phyloP scores from a whole-genome alignment of 2,113 vertebrate species.

The Psilopogon haemacephalus region DNA sequence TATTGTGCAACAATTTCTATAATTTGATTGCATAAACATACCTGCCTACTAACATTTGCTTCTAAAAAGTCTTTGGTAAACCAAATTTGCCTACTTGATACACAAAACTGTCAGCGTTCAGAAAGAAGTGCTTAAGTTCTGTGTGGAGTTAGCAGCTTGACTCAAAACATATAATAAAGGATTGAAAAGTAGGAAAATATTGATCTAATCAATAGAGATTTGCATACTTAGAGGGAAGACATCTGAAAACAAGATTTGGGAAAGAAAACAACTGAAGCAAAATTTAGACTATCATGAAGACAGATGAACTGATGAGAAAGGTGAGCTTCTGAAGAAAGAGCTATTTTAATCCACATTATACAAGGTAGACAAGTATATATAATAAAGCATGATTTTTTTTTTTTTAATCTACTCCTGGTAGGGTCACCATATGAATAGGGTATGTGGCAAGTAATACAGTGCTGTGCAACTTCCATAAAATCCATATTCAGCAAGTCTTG shows the following conservation, averaged over 20 bases:
- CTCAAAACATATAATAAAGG: not conserved
- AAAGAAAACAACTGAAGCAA: not conserved
- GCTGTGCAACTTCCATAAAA: slow-evolving; percentile 63
- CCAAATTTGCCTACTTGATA: not conserved
- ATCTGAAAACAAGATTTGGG: not conserved
- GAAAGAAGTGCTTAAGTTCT: not conserved
- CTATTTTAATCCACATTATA: not conserved
- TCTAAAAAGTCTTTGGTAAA: not conserved
- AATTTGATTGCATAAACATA: not conserved
- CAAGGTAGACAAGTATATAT: not conserved
- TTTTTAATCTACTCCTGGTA: not conserved
- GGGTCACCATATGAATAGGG: slow-evolving; percentile 7
- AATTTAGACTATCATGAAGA: not conserved
- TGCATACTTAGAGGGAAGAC: not conserved
- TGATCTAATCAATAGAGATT: not conserved
- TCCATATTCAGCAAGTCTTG: slow-evolving; percentile 61
- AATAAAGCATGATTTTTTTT: not conserved
- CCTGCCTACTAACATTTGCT: not conserved
- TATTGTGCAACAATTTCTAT: not conserved
- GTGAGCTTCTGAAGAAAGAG: not conserved
- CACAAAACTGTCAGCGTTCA: not conserved
- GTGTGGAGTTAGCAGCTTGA: not conserved
- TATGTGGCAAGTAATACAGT: not conserved
- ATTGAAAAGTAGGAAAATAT: not conserved
- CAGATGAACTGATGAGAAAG: not conserved